These are phyloP conservation scores for Lycocerus yunnanus DNA, from an alignment of 2,888 invertebrate genomes.

Conservation along the genomic window DNA sequence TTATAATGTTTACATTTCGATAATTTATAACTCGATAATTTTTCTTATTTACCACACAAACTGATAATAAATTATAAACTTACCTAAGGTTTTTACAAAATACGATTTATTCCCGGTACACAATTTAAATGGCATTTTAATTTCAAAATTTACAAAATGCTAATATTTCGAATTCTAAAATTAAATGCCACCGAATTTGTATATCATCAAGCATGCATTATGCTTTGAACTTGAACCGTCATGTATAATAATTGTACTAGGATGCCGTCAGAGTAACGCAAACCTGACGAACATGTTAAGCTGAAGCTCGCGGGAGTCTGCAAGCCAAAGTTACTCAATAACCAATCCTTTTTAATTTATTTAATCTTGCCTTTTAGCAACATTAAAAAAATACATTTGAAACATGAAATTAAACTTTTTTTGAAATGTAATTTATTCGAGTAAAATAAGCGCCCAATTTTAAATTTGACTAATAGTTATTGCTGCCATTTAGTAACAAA, in stretches of 20 bases:
- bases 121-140: background rate
- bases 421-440: no score
- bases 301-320: no score
- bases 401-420: no score
- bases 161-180: background rate
- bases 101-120: background rate
- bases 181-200: background rate
- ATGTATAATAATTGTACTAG: background rate
- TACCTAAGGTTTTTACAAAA: background rate
- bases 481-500: no score
- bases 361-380: no score
- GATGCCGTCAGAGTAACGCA: no score
- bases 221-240: background rate
- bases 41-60: background rate
- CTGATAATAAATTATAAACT: background rate
- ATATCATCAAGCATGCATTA: background rate
- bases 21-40: conserved; percentile 10
- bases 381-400: no score
- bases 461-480: no score
- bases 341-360: no score
- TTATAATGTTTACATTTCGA: conserved; percentile 24
- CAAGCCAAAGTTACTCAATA: no score
- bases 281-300: no score
- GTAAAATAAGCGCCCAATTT: no score
- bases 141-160: background rate